Evolutionary conservation across 2,797 vertebrate species (phyloP), one percentile per base, ranked within the genome.

Genomic region (Coregonus sp.): DNA sequence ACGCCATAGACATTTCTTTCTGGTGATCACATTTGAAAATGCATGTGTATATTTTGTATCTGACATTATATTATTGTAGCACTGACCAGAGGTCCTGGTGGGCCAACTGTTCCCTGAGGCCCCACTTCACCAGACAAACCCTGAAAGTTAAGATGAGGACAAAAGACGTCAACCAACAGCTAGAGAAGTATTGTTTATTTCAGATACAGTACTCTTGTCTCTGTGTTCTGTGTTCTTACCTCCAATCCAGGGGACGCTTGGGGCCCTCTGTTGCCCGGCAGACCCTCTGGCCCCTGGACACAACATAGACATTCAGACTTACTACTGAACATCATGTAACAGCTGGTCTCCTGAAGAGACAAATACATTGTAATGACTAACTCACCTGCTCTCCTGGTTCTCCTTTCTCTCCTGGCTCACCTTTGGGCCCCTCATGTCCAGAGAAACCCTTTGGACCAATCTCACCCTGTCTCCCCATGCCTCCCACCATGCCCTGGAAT

Each of bases 71-170:
- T 5, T 52, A 31, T n/a, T 68, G 47, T 74, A 75, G 56, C 7
- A 84, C 93, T 92, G 81, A 96, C 96, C 94, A 0, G 83, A 56
- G 77, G 85, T 67, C 96, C 95, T 0, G 75, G 82, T 56, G 79
- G 81, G 5, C 96, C 95, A 0, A 18, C 72, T 40, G 86, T 76
- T 66, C 96, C 96, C 0, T 54, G 80, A 66, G 82, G 37, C 65
- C 96, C 96, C 72, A 92, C 87, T 0, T 83, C 87, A 54, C 95
- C 95, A 0, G 47, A 51, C 12, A 66, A 35, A 1, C 95, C 95
- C 96, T 96, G 56, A n/a, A 77, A 70, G 50, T 31, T 16, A 14
- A 18, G 65, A 67, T 5, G 31, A 67, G 29, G 2, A 40, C 9
- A 20, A 5, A 56, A 65, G 12, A 67, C 5, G 20, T 61, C n/a